Evolutionary conservation across 2,797 vertebrate species (phyloP).

Genomic region (Alcedo quadribrachys): DNA sequence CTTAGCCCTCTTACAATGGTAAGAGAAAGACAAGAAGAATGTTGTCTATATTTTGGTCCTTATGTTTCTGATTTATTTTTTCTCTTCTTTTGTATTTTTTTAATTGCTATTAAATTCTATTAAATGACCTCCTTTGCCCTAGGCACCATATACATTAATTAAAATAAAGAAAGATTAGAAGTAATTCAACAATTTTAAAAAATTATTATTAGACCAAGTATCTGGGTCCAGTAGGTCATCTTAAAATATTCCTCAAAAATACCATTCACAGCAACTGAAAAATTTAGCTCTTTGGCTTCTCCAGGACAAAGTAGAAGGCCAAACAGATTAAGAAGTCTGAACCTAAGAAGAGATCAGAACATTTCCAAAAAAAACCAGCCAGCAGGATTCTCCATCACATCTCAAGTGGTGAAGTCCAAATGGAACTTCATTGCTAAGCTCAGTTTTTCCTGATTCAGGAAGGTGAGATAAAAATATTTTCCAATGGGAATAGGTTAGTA

Average conservation of each 20-base stretch:
- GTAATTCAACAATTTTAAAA: not conserved
- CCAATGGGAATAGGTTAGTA: not conserved
- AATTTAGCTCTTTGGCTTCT: not conserved
- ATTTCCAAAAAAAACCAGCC: not conserved
- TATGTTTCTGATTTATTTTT: constrained; percentile 33
- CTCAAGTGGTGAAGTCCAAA: not conserved
- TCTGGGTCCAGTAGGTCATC: not conserved
- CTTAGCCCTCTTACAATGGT: not conserved
- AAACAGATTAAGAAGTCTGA: not conserved
- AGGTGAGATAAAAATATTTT: not conserved
- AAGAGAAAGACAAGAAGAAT: constrained; percentile 30
- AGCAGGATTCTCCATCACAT: not conserved
- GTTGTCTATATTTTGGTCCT: constrained; percentile 11
- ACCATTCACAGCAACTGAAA: not conserved
- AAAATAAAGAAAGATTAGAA: constrained; percentile 52
- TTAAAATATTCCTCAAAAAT: not conserved
- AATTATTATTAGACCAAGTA: constrained; percentile 10
- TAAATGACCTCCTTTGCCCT: constrained; percentile 49
- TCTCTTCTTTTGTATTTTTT: constrained; percentile 8
- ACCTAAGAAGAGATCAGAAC: not conserved
- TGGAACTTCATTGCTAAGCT: not conserved
- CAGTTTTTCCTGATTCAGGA: not conserved
- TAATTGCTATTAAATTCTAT: constrained; percentile 43
- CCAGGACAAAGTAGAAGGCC: not conserved
- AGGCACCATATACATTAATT: constrained; percentile 58